These are phyloP conservation scores for Pollimyrus isidori DNA, from an alignment of 2,113 vertebrate species.

Conservation along the genomic window DNA sequence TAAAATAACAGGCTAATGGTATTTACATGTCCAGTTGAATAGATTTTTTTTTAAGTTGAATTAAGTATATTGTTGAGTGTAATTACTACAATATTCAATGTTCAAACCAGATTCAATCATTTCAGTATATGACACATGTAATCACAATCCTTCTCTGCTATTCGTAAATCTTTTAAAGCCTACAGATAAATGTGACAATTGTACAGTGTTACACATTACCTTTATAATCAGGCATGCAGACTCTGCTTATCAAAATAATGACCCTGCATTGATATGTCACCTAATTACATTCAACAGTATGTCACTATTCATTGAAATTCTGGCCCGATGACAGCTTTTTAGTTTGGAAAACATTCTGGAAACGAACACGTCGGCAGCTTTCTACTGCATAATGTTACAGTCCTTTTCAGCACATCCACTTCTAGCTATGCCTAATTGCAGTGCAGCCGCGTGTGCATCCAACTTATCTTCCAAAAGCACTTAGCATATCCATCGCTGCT, in stretches of 20 bases:
- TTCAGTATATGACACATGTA: not conserved
- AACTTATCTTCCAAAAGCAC: not conserved
- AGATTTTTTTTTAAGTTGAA: not conserved
- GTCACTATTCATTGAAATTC: slow-evolving; percentile 21
- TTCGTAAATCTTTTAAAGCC: not conserved
- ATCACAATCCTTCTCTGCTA: not conserved
- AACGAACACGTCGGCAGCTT: not conserved
- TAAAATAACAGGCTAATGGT: not conserved
- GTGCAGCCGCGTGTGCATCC: not conserved
- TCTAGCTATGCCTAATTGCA: not conserved
- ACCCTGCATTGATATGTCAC: slow-evolving; percentile 32
- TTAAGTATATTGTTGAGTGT: not conserved
- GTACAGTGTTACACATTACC: not conserved
- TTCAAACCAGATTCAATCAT: not conserved
- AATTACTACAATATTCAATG: not conserved
- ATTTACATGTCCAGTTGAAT: not conserved
- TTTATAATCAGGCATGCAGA: not conserved
- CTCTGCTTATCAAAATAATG: not conserved
- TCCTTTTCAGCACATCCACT: not conserved
- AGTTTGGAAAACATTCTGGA: not conserved
- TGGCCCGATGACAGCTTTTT: slow-evolving; percentile 22
- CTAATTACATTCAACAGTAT: slow-evolving; percentile 33
- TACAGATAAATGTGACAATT: not conserved
- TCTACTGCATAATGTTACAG: not conserved
- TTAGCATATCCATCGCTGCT: not conserved